These are phyloP conservation scores for Drosophila tanythrix DNA, from an alignment of 2,888 invertebrate genomes.

Conservation along the genomic window DNA sequence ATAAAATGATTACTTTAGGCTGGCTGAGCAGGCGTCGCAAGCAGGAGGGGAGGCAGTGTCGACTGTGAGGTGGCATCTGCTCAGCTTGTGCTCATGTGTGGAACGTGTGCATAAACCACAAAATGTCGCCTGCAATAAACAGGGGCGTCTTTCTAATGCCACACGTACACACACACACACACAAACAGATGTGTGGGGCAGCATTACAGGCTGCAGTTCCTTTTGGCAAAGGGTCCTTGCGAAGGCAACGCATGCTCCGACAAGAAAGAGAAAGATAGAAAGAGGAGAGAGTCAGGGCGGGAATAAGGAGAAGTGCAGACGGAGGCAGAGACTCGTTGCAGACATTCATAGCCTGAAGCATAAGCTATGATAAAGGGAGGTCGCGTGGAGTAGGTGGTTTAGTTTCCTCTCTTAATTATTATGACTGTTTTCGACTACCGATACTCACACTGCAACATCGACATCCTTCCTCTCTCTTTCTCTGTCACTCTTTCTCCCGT, in stretches of 20 bases:
- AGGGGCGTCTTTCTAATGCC: conserved; percentile 72
- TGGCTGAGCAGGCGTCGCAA: conserved; percentile 11
- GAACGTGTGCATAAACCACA: conserved; percentile 78
- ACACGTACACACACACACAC: conserved; percentile 20
- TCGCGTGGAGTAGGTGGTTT: neutral
- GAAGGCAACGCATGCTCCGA: conserved; percentile 24
- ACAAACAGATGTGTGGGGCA: conserved; percentile 17
- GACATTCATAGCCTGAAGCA: conserved; percentile 26
- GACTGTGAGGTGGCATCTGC: conserved; percentile 41
- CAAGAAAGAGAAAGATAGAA: conserved; percentile 20
- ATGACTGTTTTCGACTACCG: conserved; percentile 48
- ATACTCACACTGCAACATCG: conserved; percentile 20
- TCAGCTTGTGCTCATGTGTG: conserved; percentile 43
- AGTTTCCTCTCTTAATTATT: conserved; percentile 51
- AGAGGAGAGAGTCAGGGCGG: conserved; percentile 2
- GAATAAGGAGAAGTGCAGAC: neutral
- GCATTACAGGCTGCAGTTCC: conserved; percentile 65
- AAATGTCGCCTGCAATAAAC: conserved; percentile 77
- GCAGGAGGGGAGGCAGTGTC: neutral
- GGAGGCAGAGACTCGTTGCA: conserved; percentile 9
- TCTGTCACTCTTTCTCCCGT: neutral
- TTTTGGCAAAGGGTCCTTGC: conserved; percentile 67
- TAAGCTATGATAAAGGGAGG: neutral
- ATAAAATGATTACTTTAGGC: conserved; percentile 83
- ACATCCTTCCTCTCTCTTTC: neutral